These are phyloP conservation scores for Prochilodus magdalenae DNA, from an alignment of 2,113 vertebrate species.

Conservation along the genomic window DNA sequence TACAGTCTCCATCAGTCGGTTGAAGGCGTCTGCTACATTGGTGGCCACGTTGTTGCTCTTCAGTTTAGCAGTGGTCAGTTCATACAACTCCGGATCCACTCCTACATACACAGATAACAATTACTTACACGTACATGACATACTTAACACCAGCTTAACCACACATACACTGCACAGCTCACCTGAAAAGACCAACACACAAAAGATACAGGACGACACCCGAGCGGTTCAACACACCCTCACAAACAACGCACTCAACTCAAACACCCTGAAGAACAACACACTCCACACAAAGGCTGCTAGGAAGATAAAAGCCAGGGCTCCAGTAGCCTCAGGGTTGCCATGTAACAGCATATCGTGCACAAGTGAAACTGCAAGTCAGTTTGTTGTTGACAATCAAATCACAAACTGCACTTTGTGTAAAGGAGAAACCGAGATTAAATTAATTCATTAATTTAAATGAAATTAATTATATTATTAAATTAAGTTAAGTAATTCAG, in stretches of 20 bases:
- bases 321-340: background rate
- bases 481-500: too few species aligned
- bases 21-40: constrained; percentile 83
- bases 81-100: constrained; percentile 92
- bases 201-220: background rate
- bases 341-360: background rate
- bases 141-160: too few species aligned
- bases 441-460: too few species aligned
- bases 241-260: background rate
- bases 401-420: too few species aligned
- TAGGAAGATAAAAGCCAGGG: background rate
- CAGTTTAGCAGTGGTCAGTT: constrained; percentile 89
- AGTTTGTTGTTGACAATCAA: background rate
- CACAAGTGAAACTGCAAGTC: background rate
- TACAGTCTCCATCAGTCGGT: constrained; percentile 87
- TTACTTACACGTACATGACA: too few species aligned
- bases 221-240: background rate
- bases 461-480: too few species aligned
- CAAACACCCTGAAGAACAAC: background rate
- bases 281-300: background rate
- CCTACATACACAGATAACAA: constrained; percentile 71
- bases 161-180: background rate
- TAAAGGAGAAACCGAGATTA: too few species aligned
- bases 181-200: background rate
- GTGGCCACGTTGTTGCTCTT: constrained; percentile 76